phyloP scores from a whole-genome alignment of 2,888 invertebrate species.

The Ophioninae sp. region DNA sequence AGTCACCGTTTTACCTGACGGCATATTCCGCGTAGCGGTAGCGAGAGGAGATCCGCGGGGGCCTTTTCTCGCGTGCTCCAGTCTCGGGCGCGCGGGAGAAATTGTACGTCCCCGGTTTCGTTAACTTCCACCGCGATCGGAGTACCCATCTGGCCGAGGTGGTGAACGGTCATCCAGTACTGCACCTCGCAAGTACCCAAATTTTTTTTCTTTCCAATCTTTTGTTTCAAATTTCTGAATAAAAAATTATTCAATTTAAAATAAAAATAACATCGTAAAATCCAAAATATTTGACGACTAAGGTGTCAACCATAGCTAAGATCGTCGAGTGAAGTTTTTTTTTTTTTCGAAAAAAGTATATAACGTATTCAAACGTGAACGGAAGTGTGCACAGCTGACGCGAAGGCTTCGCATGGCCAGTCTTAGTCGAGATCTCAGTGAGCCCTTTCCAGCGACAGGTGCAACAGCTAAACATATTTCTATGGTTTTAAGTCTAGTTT shows the following conservation, averaged over 20 bases:
- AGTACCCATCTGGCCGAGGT: slow-evolving; percentile 66
- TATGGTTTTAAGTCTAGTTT: not conserved
- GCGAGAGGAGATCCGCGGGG: slow-evolving; percentile 42
- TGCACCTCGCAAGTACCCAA: slow-evolving; percentile 8
- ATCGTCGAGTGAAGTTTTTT: not conserved
- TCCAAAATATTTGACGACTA: not conserved
- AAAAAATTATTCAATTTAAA: too few species aligned
- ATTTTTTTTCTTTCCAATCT: not conserved
- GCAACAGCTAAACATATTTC: slow-evolving; percentile 10
- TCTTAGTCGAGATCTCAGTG: slow-evolving; percentile 4
- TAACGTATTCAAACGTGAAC: not conserved
- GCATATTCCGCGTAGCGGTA: slow-evolving; percentile 34
- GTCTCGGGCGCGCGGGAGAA: slow-evolving; percentile 65
- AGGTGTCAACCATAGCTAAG: not conserved
- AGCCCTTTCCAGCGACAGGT: slow-evolving; percentile 17
- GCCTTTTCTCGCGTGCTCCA: slow-evolving; percentile 41
- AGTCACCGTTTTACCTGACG: slow-evolving; percentile 63
- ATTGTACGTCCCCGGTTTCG: slow-evolving; percentile 65
- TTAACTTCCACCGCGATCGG: slow-evolving; percentile 62
- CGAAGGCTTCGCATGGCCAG: not conserved
- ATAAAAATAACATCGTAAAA: not conserved
- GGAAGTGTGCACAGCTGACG: slow-evolving; percentile 10
- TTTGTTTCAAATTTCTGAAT: not conserved
- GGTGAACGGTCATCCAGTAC: slow-evolving; percentile 58
- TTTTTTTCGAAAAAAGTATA: not conserved